phyloP scores from a whole-genome alignment of 2,888 invertebrate species.

The Amphipyra berbera region DNA sequence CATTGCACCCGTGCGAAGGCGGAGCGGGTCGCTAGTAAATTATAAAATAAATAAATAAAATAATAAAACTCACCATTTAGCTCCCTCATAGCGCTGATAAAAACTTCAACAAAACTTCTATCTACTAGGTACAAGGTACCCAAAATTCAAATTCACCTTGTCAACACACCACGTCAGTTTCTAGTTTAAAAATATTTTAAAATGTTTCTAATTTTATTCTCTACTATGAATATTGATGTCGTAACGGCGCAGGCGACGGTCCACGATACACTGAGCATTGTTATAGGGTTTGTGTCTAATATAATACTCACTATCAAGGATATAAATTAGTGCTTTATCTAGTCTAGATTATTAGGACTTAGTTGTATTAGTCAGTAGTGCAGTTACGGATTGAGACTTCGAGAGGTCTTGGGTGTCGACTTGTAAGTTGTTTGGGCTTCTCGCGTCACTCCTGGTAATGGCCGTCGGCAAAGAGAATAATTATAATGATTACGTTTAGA shows the following conservation, averaged over 20 bases:
- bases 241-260: constrained; percentile 39
- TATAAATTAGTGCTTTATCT: constrained; percentile 18
- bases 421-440: too few relatives aligned
- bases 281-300: constrained; percentile 44
- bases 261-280: constrained; percentile 46
- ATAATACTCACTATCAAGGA: constrained; percentile 49
- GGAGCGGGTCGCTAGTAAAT: too few relatives aligned
- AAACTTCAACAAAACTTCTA: background rate
- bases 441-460: too few relatives aligned
- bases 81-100: constrained; percentile 34
- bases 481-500: too few relatives aligned
- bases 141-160: background rate
- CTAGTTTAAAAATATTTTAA: constrained; percentile 21
- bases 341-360: constrained; percentile 19
- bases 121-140: background rate
- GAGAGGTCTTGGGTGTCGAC: background rate
- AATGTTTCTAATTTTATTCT: constrained; percentile 37
- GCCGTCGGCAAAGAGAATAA: too few relatives aligned
- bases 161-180: background rate
- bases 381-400: background rate
- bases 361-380: background rate
- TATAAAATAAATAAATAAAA: background rate
- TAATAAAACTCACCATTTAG: constrained; percentile 35
- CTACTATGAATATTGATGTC: constrained; percentile 32
- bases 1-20: too few relatives aligned